These are phyloP conservation scores for Chloroclystis v-ata DNA, from an alignment of 2,888 invertebrate species.

Conservation along the genomic window DNA sequence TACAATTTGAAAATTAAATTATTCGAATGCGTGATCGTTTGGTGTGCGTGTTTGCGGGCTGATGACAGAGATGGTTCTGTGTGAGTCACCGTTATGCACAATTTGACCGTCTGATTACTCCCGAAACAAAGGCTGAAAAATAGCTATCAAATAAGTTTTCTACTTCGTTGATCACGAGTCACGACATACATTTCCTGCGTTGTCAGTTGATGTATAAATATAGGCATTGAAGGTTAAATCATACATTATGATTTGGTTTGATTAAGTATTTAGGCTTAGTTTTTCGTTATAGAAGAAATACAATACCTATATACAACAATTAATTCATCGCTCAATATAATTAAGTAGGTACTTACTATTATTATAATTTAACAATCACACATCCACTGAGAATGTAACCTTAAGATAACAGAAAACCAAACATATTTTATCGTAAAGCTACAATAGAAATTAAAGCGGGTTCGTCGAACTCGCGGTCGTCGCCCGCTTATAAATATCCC, in stretches of 20 bases:
- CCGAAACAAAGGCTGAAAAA: conserved; percentile 50
- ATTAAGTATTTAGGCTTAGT: too few species aligned
- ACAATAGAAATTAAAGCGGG: conserved; percentile 40
- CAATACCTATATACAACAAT: too few species aligned
- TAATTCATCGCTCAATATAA: too few species aligned
- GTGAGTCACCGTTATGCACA: conserved; percentile 39
- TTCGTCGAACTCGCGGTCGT: conserved; percentile 52
- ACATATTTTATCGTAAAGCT: conserved; percentile 49
- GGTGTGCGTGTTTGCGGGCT: conserved; percentile 19
- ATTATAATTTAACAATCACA: too few species aligned
- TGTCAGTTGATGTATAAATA: background rate
- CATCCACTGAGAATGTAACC: background rate
- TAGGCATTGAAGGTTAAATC: too few species aligned
- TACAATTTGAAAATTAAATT: background rate
- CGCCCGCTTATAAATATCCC: conserved; percentile 60
- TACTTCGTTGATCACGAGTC: conserved; percentile 20
- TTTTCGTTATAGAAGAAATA: too few species aligned
- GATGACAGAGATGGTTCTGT: conserved; percentile 15
- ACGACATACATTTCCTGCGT: conserved; percentile 13
- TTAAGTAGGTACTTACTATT: too few species aligned
- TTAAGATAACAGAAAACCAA: conserved; percentile 2
- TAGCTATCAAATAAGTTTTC: conserved; percentile 22
- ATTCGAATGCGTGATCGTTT: conserved; percentile 4
- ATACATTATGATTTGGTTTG: too few species aligned
- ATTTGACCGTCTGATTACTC: conserved; percentile 46